Percentiles rank a stretch among this genome's conserved stretches.
Evolutionary conservation across 2,797 vertebrate species (phyloP).

Genomic region (Arnoldichthys spilopterus): DNA sequence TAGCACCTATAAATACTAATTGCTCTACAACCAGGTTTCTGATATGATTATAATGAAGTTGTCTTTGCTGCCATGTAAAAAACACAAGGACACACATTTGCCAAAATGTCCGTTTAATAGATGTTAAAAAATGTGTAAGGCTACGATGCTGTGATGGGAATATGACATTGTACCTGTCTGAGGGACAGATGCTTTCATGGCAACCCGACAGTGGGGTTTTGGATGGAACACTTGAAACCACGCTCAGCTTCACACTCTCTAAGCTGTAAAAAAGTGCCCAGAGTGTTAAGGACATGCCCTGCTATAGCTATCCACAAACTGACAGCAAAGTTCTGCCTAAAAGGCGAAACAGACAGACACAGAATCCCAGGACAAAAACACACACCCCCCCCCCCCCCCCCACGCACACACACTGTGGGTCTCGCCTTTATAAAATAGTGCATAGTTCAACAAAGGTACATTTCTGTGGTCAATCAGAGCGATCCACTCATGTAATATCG

Average conservation of each 20-base stretch:
- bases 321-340: slow-evolving; percentile 16
- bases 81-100: slow-evolving; percentile 50
- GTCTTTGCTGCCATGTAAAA: slow-evolving; percentile 3
- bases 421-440: slow-evolving; percentile 65
- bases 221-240: slow-evolving; percentile 24
- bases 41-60: too few species aligned
- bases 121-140: slow-evolving; percentile 72
- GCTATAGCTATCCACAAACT: slow-evolving; percentile 16
- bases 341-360: neutral
- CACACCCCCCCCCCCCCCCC: too few species aligned
- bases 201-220: slow-evolving; percentile 36
- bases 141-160: slow-evolving; percentile 63
- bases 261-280: slow-evolving; percentile 12
- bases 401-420: slow-evolving; percentile 7
- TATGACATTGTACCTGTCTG: slow-evolving; percentile 52
- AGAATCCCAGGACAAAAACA: neutral
- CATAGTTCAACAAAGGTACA: slow-evolving; percentile 70
- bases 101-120: slow-evolving; percentile 74
- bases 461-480: slow-evolving; percentile 35
- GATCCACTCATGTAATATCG: slow-evolving; percentile 15
- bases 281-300: slow-evolving; percentile 12
- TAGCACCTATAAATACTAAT: too few species aligned
- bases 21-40: too few species aligned
- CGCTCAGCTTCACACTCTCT: slow-evolving; percentile 25
- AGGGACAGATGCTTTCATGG: slow-evolving; percentile 44